Evolutionary conservation across 92 coral and sea anemone genomes (phyloP), one percentile per base, ranked within the genome.

Genomic region (Nematostella vectensis): DNA sequence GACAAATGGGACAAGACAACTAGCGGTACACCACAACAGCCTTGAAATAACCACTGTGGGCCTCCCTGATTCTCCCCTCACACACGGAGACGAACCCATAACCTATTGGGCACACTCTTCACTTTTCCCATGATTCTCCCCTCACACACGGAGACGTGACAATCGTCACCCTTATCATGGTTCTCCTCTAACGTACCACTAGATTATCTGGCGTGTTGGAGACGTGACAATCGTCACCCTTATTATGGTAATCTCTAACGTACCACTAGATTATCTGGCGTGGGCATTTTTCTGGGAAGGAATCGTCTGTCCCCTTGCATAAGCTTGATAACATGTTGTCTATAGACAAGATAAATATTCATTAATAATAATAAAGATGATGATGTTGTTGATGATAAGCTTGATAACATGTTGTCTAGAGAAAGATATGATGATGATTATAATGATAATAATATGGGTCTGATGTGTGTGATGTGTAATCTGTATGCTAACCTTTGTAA

Each of bases 141-240:
- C 44, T 15, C 24, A 55, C 61, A 29, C 45, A 12, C 47, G 11
- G 16, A 48, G 15, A 52, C 12, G 39, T 16, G n/a, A n/a, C n/a
- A n/a, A n/a, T n/a, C n/a, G n/a, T n/a, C n/a, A n/a, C n/a, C n/a
- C n/a, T n/a, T n/a, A n/a, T n/a, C n/a, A n/a, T n/a, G n/a, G n/a
- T n/a, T n/a, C n/a, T n/a, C n/a, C n/a, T n/a, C n/a, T n/a, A n/a
- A 49, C 72, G 28, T 44, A 72, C 79, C 71, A 72, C 72, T 50
- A 72, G 31, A 19, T 28, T 19, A 11, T 63, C 58, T 3, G 79
- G 58, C 19, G 44, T 18, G 49, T 42, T 25, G 13, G 25, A 4
- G 3, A 12, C n/a, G n/a, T n/a, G n/a, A n/a, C n/a, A n/a, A n/a
- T n/a, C n/a, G n/a, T n/a, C n/a, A n/a, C n/a, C n/a, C n/a, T n/a